These are phyloP conservation scores for Pseudocheirus occidentalis DNA, from an alignment of 2,797 vertebrate genomes.

Conservation along the genomic window DNA sequence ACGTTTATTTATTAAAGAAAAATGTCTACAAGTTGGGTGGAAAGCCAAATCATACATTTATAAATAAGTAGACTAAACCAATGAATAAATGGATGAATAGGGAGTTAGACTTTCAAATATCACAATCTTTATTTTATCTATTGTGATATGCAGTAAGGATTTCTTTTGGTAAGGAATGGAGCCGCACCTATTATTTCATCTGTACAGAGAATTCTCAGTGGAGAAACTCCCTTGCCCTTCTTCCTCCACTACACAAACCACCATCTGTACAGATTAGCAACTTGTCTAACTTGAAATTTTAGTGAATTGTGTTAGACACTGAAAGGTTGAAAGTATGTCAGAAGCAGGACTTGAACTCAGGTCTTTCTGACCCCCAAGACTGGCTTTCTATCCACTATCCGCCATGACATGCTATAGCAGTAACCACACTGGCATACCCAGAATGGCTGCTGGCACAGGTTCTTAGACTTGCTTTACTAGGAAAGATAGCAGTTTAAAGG, in stretches of 20 bases:
- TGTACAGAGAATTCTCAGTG: background rate
- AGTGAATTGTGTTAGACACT: background rate
- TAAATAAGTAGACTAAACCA: constrained; percentile 43
- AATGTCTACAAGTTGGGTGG: constrained; percentile 74
- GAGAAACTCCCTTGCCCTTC: background rate
- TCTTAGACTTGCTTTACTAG: too few relatives aligned
- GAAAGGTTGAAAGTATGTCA: background rate
- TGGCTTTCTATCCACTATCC: background rate
- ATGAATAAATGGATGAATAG: constrained; percentile 72
- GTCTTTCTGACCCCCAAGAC: background rate
- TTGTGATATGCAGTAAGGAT: constrained; percentile 2
- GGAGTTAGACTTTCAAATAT: constrained; percentile 61
- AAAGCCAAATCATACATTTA: constrained; percentile 78
- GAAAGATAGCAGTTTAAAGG: too few relatives aligned
- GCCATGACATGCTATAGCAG: background rate
- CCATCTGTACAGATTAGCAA: background rate
- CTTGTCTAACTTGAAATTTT: background rate
- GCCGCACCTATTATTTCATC: background rate
- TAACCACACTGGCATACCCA: too few relatives aligned
- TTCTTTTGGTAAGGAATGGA: background rate
- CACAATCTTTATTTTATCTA: constrained; percentile 67
- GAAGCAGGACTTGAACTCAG: background rate
- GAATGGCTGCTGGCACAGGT: too few relatives aligned
- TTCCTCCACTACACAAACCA: background rate
- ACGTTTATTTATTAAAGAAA: constrained; percentile 74